Percentiles rank a stretch among this genome's conserved stretches.
Conservation (phyloP, 64 coral and sea anemone species). For the Pachyseris speciosa region DNA sequence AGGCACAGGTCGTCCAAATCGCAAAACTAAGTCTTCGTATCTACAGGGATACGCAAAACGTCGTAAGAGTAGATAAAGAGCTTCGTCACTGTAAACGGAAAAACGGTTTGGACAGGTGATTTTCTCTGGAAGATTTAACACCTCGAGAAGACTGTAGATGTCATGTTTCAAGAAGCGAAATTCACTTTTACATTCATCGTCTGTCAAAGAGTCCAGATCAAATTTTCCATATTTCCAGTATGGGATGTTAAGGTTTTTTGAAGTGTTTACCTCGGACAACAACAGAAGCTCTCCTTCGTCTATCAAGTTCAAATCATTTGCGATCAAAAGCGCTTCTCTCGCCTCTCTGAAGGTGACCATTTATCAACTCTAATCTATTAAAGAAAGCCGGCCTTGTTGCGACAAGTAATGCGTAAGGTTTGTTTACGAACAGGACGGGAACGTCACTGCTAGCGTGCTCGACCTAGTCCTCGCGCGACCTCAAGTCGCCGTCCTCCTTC, state of each 20-base stretch:
- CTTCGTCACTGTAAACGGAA: background rate
- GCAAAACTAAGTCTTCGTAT: constrained; percentile 9
- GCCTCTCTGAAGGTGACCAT: background rate
- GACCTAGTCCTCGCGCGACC: background rate
- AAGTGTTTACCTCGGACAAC: background rate
- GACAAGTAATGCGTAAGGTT: too few relatives aligned
- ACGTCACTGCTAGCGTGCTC: background rate
- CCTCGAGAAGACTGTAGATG: background rate
- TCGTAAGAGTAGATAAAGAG: background rate
- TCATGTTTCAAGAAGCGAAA: constrained; percentile 12
- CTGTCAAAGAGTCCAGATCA: background rate
- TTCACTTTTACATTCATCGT: background rate
- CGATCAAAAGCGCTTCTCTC: background rate
- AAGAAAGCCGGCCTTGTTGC: too few relatives aligned
- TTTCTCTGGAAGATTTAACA: background rate
- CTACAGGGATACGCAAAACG: constrained; percentile 26
- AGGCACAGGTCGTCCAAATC: background rate
- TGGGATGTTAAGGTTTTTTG: background rate
- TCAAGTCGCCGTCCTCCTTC: background rate
- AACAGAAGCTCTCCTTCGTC: background rate
- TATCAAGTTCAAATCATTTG: background rate
- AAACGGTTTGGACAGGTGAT: background rate
- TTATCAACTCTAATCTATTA: too few relatives aligned
- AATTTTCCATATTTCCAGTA: constrained; percentile 14
- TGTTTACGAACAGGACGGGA: background rate